Evolutionary conservation across 2,888 invertebrate species (phyloP).

Genomic region (Hymenopus coronatus): DNA sequence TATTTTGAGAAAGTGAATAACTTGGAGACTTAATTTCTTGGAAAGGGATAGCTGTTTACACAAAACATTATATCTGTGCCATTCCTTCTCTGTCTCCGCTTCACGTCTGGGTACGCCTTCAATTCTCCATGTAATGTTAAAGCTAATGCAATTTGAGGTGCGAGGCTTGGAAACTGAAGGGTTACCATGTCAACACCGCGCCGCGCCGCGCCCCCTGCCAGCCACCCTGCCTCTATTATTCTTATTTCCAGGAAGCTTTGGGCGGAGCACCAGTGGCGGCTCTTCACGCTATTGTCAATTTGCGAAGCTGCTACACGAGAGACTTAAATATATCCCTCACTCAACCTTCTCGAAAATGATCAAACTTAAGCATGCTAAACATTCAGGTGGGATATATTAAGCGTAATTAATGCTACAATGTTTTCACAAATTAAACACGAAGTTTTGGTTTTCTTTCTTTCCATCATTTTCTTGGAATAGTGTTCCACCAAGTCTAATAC

Average conservation of each 20-base stretch:
- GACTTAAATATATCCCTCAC: background rate
- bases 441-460: too few species aligned
- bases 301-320: background rate
- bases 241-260: background rate
- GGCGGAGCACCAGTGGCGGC: background rate
- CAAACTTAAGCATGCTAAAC: too few species aligned
- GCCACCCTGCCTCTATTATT: background rate
- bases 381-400: too few species aligned
- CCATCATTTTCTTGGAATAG: too few species aligned
- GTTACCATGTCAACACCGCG: slow-evolving; percentile 33
- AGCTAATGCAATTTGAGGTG: slow-evolving; percentile 53
- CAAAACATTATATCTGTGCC: background rate
- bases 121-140: slow-evolving; percentile 55
- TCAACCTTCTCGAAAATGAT: too few species aligned
- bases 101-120: slow-evolving; percentile 53
- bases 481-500: too few species aligned
- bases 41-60: background rate
- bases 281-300: background rate
- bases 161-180: slow-evolving; percentile 33
- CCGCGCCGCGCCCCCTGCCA: background rate
- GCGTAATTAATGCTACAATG: too few species aligned
- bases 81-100: slow-evolving; percentile 35
- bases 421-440: too few species aligned
- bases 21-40: background rate
- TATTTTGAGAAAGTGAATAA: too few species aligned